Evolutionary conservation across 2,113 vertebrate species (phyloP).

Genomic region (Cacatua alba): DNA sequence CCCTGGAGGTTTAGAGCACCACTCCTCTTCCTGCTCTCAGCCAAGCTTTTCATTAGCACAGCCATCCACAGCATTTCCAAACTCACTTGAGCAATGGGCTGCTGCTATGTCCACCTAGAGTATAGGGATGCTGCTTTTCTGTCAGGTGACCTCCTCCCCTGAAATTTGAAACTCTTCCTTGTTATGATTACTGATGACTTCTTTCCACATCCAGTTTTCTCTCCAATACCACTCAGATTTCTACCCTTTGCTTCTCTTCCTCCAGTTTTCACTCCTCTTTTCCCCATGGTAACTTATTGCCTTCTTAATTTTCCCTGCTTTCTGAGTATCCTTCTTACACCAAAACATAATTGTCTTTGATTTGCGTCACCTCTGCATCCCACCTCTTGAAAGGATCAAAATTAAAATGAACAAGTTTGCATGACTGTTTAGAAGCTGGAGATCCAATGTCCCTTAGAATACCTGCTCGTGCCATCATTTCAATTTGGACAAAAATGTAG

Average conservation of each 20-base stretch:
- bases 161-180: not conserved
- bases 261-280: not conserved
- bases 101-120: not conserved
- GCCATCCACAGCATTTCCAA: not conserved
- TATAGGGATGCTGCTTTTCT: not conserved
- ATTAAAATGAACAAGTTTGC: not conserved
- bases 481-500: not conserved
- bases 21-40: not conserved
- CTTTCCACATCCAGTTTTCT: not conserved
- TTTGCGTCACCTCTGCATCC: not conserved
- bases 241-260: not conserved
- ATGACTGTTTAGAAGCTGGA: not conserved
- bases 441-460: not conserved
- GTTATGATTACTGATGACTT: not conserved
- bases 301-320: not conserved
- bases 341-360: not conserved
- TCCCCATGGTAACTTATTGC: not conserved
- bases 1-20: not conserved
- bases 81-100: not conserved
- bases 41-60: not conserved
- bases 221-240: not conserved
- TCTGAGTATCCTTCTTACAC: not conserved
- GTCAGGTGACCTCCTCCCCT: not conserved
- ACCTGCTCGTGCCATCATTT: not conserved
- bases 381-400: not conserved